phyloP scores from a whole-genome alignment of 92 coral and sea anemone genomes.

The Plumapathes pennacea region DNA sequence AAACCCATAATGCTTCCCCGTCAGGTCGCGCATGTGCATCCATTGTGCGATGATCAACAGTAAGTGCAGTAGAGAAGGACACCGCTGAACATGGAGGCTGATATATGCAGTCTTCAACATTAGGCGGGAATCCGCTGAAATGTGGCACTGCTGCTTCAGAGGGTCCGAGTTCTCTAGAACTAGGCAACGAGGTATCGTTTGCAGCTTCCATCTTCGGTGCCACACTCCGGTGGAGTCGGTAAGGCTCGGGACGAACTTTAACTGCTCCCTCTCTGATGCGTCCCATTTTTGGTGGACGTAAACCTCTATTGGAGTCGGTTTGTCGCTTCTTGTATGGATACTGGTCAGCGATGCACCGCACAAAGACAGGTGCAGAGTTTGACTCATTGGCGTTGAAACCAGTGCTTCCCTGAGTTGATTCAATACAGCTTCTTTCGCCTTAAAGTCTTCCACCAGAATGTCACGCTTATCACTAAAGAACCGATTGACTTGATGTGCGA shows the following conservation, averaged over 20 bases:
- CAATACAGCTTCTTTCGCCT: conserved; percentile 4
- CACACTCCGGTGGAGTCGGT: no score
- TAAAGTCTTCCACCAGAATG: conserved; percentile 26
- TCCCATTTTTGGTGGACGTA: conserved; percentile 39
- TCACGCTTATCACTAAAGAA: conserved; percentile 35
- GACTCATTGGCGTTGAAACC: neutral
- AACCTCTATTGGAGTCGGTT: conserved; percentile 38
- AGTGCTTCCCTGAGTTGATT: neutral
- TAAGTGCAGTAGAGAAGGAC: conserved; percentile 67
- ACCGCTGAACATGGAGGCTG: conserved; percentile 60
- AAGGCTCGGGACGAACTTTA: neutral
- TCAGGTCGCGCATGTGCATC: conserved; percentile 66
- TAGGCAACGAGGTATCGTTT: no score
- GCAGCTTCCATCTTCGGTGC: no score
- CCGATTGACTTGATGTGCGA: conserved; percentile 52
- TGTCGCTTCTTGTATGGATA: conserved; percentile 45
- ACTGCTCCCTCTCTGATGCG: conserved; percentile 24
- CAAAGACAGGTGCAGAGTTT: conserved; percentile 32
- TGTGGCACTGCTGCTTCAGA: conserved; percentile 21
- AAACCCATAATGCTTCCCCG: conserved; percentile 42
- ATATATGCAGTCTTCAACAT: conserved; percentile 59
- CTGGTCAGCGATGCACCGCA: conserved; percentile 66
- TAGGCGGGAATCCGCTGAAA: conserved; percentile 44
- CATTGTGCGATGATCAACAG: conserved; percentile 71
- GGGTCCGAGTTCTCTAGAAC: no score